These are phyloP conservation scores for Caenorhabditis becei DNA, from an alignment of 2,888 invertebrate species.

Conservation along the genomic window DNA sequence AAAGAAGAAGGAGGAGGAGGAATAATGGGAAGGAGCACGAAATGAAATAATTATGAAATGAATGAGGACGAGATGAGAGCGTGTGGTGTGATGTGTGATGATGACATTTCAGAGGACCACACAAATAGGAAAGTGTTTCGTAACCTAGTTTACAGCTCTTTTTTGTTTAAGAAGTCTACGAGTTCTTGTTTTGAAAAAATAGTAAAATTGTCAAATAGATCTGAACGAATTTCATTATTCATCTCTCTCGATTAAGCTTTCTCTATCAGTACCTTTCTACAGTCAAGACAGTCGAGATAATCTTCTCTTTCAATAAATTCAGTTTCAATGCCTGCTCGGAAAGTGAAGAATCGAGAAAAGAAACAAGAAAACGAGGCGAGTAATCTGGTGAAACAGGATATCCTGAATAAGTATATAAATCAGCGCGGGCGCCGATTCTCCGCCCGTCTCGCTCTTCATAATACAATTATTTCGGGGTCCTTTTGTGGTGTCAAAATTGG, in stretches of 20 bases:
- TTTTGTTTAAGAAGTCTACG: too few species aligned
- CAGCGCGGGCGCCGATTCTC: constrained; percentile 5
- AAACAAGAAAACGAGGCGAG: not conserved
- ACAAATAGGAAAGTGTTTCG: not conserved
- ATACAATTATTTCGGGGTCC: constrained; percentile 39
- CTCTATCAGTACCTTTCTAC: too few species aligned
- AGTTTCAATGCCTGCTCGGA: not conserved
- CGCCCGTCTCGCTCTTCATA: constrained; percentile 7
- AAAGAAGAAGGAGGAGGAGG: not conserved
- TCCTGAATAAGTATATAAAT: constrained; percentile 39
- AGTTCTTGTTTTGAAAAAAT: too few species aligned
- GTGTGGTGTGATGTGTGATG: not conserved
- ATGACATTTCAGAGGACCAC: not conserved
- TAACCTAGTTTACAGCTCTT: too few species aligned
- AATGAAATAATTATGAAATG: constrained; percentile 38
- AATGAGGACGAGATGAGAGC: constrained; percentile 8
- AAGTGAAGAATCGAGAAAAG: not conserved
- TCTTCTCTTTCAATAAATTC: not conserved
- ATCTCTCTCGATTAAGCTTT: too few species aligned
- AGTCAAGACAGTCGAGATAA: too few species aligned
- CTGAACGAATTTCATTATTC: too few species aligned
- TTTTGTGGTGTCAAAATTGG: constrained; percentile 39
- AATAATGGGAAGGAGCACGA: constrained; percentile 1
- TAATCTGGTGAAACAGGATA: not conserved
- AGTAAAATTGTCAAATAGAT: too few species aligned